Evolutionary conservation across 2,113 vertebrate genomes (phyloP), one percentile per base, ranked within the genome.

Genomic region (Typhlomys cinereus): DNA sequence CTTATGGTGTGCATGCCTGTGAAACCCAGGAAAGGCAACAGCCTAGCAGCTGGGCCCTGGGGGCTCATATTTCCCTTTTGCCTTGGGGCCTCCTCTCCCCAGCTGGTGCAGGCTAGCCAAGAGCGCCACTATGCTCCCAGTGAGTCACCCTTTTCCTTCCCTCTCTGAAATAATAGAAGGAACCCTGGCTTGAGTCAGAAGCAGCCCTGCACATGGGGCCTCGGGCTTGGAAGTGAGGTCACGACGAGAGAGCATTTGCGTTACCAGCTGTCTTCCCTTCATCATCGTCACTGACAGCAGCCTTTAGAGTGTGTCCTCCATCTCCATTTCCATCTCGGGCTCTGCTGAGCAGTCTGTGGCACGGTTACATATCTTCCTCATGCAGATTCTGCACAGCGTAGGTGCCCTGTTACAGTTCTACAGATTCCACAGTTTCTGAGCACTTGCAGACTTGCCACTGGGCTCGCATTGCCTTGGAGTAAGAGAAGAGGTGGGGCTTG

Each of bases 101-200:
- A 84, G 92, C 88, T 76, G 83, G 34, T 89, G 21, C 66, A 64
- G 95, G 87, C 93, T 89, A 81, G 66, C 75, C 86, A 59, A 70
- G 73, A 90, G 67, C 86, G 75, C 54, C 79, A 8, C 66, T 44
- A 1, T 39, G 71, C 86, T 46, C 18, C 52, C 5, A 15, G 4
- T 94, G 95, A 96, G 80, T 96, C 95, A 95, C 67, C 15, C 41
- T 69, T 62, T 89, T 86, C 64, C 62, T 93, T 91, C 46, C 75
- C n/a, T 83, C 76, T 84, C 86, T 81, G 90, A 66, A 70, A 86
- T 92, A 57, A 90, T 73, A 89, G 83, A 89, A 82, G 86, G 85
- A 85, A 61, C 48, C 71, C 84, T 76, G 80, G 46, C 71, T 79
- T 61, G 92, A 95, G 83, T 95, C 83, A 93, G 91, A 95, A 78